Evolutionary conservation across 1,140 invertebrate species (phyloP).

Genomic region (Drosophila sturtevanti): DNA sequence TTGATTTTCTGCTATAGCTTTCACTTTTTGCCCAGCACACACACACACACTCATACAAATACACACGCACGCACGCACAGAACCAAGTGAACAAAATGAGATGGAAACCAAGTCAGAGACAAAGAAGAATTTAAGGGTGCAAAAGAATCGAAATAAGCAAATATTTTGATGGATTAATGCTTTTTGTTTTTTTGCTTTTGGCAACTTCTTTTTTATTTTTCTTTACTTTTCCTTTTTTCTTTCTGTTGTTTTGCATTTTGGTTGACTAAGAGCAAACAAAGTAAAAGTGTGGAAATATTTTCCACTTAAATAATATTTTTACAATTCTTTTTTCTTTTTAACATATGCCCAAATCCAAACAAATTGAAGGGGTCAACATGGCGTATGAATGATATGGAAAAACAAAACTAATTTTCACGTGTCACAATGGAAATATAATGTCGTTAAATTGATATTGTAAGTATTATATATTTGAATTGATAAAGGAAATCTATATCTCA

Average conservation of each 20-base stretch:
- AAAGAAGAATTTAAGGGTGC: constrained; percentile 18
- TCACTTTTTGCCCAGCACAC: constrained; percentile 57
- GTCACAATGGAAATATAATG: too few relatives aligned
- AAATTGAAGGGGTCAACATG: neutral
- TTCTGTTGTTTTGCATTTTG: neutral
- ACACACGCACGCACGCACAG: neutral
- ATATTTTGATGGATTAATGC: constrained; percentile 70
- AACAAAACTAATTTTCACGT: neutral
- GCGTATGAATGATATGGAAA: neutral
- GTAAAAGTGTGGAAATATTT: constrained; percentile 22
- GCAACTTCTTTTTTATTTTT: neutral
- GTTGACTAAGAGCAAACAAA: constrained; percentile 2
- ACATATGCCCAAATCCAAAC: neutral
- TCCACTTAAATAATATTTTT: constrained; percentile 1
- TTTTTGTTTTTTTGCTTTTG: neutral
- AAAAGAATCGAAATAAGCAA: constrained; percentile 59
- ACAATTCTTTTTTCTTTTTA: neutral
- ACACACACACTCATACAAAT: neutral
- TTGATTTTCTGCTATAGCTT: constrained; percentile 70
- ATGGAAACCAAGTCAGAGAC: constrained; percentile 19
- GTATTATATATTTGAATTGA: too few relatives aligned
- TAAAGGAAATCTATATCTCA: too few relatives aligned
- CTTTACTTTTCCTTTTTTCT: neutral
- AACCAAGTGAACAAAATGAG: constrained; percentile 23
- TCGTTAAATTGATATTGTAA: too few relatives aligned